Conservation (phyloP, 2,888 invertebrate genomes). For the Arge pagana region DNA sequence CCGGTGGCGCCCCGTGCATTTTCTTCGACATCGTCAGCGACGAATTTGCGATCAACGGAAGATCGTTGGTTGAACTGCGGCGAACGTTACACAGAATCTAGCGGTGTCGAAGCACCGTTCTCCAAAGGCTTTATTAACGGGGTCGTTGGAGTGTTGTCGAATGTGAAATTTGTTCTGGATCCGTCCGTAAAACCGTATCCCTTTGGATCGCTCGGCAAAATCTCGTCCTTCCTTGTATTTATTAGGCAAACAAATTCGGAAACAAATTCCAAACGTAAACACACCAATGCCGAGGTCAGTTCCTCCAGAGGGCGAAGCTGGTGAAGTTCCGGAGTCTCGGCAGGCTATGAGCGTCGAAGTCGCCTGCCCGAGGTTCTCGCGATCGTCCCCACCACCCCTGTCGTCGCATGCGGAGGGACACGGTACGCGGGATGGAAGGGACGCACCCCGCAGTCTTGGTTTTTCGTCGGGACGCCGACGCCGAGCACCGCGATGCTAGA, state of each 20-base stretch:
- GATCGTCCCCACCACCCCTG: conserved; percentile 9
- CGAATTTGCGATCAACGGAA: too few relatives aligned
- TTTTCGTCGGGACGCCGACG: conserved; percentile 14
- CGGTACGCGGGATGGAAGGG: too few relatives aligned
- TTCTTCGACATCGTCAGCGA: conserved; percentile 26
- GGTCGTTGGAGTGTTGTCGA: too few relatives aligned
- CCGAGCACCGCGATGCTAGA: not conserved
- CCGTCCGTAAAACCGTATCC: too few relatives aligned
- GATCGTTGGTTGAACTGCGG: too few relatives aligned
- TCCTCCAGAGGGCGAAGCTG: conserved; percentile 4
- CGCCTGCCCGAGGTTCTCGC: conserved; percentile 14
- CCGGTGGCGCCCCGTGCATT: conserved; percentile 43
- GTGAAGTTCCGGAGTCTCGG: conserved; percentile 17
- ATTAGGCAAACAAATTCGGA: too few relatives aligned
- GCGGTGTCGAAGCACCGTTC: too few relatives aligned
- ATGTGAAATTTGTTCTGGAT: too few relatives aligned
- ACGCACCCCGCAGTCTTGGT: conserved; percentile 10
- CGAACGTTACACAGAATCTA: too few relatives aligned
- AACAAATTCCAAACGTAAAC: conserved; percentile 6
- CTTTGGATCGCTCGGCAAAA: too few relatives aligned
- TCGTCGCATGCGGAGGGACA: conserved; percentile 10
- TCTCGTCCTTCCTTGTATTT: too few relatives aligned
- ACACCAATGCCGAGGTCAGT: conserved; percentile 11
- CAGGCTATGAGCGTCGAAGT: conserved; percentile 18
- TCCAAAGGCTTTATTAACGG: too few relatives aligned